Base-by-base conservation (phyloP, 2,797 vertebrate genomes). In the Phoxinus dragarum region DNA sequence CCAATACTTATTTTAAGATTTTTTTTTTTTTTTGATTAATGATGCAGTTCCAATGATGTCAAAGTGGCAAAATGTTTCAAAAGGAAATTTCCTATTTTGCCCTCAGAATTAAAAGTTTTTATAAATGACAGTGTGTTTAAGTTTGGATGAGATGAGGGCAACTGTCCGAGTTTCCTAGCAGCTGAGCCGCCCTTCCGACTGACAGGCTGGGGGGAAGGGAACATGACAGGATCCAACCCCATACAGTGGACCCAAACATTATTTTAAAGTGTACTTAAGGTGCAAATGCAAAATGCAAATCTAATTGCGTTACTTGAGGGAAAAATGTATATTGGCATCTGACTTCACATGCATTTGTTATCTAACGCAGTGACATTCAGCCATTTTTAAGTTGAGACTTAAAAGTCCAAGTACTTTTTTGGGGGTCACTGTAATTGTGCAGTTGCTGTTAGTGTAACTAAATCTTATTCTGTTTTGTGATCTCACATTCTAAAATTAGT, bases 91-190 rank as follows among this genome's bases (percentile, higher is more conserved):
- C n/a, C 36, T 23, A 61, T 19, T 59, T n/a, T 59, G 7, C 6
- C 1, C 19, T 7, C 4, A 61, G 52, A 34, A 59, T 31, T 31
- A 36, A 49, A 42, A 2, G 23, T 44, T 52, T 68, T 61, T 54
- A 3, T 76, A 76, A 76, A 34, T 47, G 27, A 54, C 49, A 67
- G 6, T 54, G 23, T 52, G 23, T 72, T 16, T 9, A 44, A 38
- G 9, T 52, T 61, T 59, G 79, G 38, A 56, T 56, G 36, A 38
- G 44, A 34, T 69, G 71, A 52, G 73, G 73, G 66, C 64, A 64
- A 76, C 38, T 77, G 81, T 83, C 52, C 69, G 34, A 86, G 78
- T 64, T 44, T 80, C 66, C 49, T 59, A 72, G 82, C 85, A 85
- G 76, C 80, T 83, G 85, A 82, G 73, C 21, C 14, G 1, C 56